Base-by-base conservation (phyloP, 2,888 invertebrate genomes). In the Tiliacea citrago region DNA sequence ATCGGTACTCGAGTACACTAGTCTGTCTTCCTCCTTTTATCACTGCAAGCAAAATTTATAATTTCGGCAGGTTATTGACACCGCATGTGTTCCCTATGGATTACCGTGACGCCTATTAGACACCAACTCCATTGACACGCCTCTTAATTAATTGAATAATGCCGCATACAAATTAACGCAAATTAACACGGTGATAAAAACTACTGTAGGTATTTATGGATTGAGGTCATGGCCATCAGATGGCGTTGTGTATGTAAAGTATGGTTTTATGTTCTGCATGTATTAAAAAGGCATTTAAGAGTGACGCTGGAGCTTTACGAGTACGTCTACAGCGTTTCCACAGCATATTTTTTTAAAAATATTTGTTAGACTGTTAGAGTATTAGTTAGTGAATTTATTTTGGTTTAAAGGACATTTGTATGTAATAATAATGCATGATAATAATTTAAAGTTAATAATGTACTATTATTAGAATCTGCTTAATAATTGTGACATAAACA, bases 171-270 rank as follows among this genome's bases (percentile, higher is more conserved):
- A 81, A 75, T 76, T 75, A 75, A 67, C 35, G 21, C 29, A 49
- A 78, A 68, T 81, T 42, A 82, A 63, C 42, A 18, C 13, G 21
- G 47, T 77, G 68, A 58, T 82, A 82, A 82, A 76, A 77, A 82
- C 35, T 42, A 39, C 16, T 18, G n/a, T n/a, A n/a, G n/a, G 29
- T n/a, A 24, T 3, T 5, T 13, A 57, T 21, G 21, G 13, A 77
- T 68, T 55, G 18, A 24, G 77, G 58, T 82, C 82, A 82, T 21
- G 63, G 53, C 10, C 39, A 18, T 47, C 39, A 21, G 61, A 67
- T 81, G 67, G 39, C 29, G 12, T 29, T 66, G 42, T 18, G 9
- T 47, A 6, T 47, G 45, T 47, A 12, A 8, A n/a, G 45, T 65
- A 42, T 39, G 45, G 35, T 29, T 42, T 77, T 45, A 42, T 76